Evolutionary conservation across 2,113 vertebrate species (phyloP).

Genomic region (Hiodon tergisus): DNA sequence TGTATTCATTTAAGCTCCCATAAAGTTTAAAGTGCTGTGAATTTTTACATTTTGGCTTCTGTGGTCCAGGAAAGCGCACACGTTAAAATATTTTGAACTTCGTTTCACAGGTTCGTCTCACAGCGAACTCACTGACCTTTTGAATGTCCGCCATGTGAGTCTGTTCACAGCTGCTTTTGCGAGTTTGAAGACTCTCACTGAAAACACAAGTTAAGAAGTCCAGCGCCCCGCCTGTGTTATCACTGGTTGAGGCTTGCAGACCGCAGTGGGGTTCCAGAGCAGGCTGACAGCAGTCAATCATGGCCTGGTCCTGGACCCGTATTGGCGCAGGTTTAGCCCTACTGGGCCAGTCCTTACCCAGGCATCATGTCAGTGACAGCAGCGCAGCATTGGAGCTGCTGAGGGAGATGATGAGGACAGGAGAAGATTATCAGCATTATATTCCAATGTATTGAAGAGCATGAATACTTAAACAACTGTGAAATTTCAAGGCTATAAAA

Average conservation of each 20-base stretch:
- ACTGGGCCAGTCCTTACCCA: not conserved
- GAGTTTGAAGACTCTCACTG: slow-evolving; percentile 39
- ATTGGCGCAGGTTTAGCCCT: not conserved
- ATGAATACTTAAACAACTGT: too few species aligned
- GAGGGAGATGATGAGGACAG: too few species aligned
- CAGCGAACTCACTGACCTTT: slow-evolving; percentile 26
- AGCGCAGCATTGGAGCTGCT: too few species aligned
- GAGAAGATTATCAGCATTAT: too few species aligned
- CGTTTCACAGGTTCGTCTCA: slow-evolving; percentile 22
- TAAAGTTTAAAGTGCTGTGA: too few species aligned
- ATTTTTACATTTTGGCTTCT: too few species aligned
- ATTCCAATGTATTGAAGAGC: too few species aligned
- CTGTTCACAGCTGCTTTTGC: slow-evolving; percentile 42
- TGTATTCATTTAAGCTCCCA: too few species aligned
- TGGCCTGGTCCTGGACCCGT: slow-evolving; percentile 27
- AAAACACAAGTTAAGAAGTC: slow-evolving; percentile 42
- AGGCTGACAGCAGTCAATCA: slow-evolving; percentile 39
- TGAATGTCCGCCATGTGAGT: slow-evolving; percentile 20
- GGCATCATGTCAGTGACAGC: not conserved
- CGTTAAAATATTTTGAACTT: slow-evolving; percentile 1
- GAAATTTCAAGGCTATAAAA: too few species aligned
- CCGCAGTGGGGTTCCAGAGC: slow-evolving; percentile 26
- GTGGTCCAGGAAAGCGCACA: too few species aligned
- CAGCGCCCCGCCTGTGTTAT: slow-evolving; percentile 37
- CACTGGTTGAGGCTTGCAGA: slow-evolving; percentile 29